These are phyloP conservation scores for Argentina silus DNA, from an alignment of 2,797 vertebrate species.

Conservation along the genomic window DNA sequence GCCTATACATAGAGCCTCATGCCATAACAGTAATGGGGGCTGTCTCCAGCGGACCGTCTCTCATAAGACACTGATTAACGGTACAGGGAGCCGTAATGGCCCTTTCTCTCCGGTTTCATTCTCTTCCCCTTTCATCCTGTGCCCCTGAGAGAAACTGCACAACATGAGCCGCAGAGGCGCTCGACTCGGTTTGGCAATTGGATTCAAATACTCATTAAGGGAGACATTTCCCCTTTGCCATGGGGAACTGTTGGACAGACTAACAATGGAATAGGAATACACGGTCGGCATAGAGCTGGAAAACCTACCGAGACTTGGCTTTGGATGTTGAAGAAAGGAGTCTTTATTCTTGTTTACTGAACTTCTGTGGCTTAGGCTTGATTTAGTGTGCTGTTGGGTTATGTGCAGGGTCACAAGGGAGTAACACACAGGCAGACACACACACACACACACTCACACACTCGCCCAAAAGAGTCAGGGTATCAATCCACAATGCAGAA, in stretches of 20 bases:
- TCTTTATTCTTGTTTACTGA: not conserved
- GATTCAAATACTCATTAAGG: slow-evolving; percentile 69
- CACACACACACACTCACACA: slow-evolving; percentile 4
- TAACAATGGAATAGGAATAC: slow-evolving; percentile 43
- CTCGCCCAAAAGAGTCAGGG: too few species aligned
- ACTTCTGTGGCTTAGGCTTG: slow-evolving; percentile 10
- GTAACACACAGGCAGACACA: slow-evolving; percentile 14
- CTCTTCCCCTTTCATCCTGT: slow-evolving; percentile 57
- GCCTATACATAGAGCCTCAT: not conserved
- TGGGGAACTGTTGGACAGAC: slow-evolving; percentile 49
- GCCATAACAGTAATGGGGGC: not conserved
- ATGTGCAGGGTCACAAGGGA: slow-evolving; percentile 23
- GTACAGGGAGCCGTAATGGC: slow-evolving; percentile 66
- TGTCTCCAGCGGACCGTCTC: slow-evolving; percentile 23
- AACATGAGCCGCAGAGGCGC: slow-evolving; percentile 53
- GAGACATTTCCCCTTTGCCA: slow-evolving; percentile 51
- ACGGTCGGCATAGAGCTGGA: slow-evolving; percentile 24
- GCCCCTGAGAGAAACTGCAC: slow-evolving; percentile 62
- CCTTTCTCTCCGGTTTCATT: slow-evolving; percentile 60
- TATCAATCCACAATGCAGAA: too few species aligned
- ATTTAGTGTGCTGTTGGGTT: slow-evolving; percentile 27
- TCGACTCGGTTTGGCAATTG: slow-evolving; percentile 35
- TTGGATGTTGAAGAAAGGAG: slow-evolving; percentile 41
- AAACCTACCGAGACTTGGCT: slow-evolving; percentile 46
- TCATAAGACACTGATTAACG: slow-evolving; percentile 75